These are phyloP conservation scores for Dinoponera quadriceps DNA, from an alignment of 1,140 invertebrate species.

Conservation along the genomic window DNA sequence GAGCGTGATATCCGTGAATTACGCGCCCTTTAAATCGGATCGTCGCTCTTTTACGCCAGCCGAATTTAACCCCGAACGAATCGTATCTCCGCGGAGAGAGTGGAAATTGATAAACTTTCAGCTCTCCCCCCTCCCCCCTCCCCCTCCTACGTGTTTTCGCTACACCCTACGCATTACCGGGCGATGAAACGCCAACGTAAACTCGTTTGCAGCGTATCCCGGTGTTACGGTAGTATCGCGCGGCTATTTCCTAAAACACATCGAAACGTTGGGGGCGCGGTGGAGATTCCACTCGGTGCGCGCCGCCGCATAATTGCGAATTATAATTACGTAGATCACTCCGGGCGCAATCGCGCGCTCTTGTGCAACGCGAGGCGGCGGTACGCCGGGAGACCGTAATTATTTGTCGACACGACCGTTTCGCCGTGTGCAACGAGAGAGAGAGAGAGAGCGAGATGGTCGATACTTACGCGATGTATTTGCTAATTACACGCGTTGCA, in stretches of 20 bases:
- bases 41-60: constrained; percentile 10
- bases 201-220: constrained; percentile 10
- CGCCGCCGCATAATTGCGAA: constrained; percentile 34
- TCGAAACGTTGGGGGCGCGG: constrained; percentile 13
- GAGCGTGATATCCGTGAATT: too few relatives aligned
- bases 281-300: constrained; percentile 25
- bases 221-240: background rate
- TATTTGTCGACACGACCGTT: constrained; percentile 47
- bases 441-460: background rate
- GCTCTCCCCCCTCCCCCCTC: background rate
- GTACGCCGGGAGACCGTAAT: background rate
- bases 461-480: constrained; percentile 55
- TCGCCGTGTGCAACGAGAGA: background rate
- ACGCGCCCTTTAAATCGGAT: too few relatives aligned
- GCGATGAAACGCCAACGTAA: constrained; percentile 27
- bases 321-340: constrained; percentile 57
- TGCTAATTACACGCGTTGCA: constrained; percentile 49
- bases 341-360: constrained; percentile 49
- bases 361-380: constrained; percentile 12
- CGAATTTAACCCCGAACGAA: constrained; percentile 47
- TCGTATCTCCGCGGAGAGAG: constrained; percentile 26
- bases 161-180: constrained; percentile 3
- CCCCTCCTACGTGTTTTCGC: background rate
- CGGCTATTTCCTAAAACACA: constrained; percentile 8
- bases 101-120: constrained; percentile 36